Percentiles rank a stretch among this genome's conserved stretches.
Evolutionary conservation across 2,113 vertebrate species (phyloP).

Genomic region (Trematocara zebra): DNA sequence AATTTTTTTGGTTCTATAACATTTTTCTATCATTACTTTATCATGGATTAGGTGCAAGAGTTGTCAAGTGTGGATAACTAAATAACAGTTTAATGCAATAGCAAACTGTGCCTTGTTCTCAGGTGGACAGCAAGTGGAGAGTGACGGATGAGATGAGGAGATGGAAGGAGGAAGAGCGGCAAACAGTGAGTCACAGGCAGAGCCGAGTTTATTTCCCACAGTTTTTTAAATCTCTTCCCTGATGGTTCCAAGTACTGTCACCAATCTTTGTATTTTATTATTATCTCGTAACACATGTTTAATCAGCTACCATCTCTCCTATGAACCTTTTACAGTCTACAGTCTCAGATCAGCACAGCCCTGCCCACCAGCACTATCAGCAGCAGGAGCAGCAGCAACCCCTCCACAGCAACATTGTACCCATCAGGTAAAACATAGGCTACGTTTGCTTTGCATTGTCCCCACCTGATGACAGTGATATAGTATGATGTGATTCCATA

Average conservation of each 20-base stretch:
- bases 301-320: not conserved
- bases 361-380: not conserved
- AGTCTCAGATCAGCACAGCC: not conserved
- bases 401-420: rapidly evolving
- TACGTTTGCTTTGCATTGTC: not conserved
- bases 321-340: not conserved
- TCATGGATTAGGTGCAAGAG: not conserved
- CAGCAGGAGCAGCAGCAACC: rapidly evolving
- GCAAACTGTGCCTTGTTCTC: not conserved
- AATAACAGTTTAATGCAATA: not conserved
- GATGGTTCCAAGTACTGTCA: not conserved
- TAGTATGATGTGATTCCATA: not conserved
- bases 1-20: not conserved
- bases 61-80: not conserved
- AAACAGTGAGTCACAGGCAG: too few species aligned
- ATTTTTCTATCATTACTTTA: not conserved
- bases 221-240: not conserved
- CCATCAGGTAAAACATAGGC: not conserved
- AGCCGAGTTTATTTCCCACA: too few species aligned
- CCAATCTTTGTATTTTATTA: not conserved
- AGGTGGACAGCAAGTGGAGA: not conserved
- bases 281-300: not conserved
- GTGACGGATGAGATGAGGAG: not conserved
- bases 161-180: not conserved
- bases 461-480: not conserved